phyloP scores from a whole-genome alignment of 2,888 invertebrate genomes.

The Troilus luridus region DNA sequence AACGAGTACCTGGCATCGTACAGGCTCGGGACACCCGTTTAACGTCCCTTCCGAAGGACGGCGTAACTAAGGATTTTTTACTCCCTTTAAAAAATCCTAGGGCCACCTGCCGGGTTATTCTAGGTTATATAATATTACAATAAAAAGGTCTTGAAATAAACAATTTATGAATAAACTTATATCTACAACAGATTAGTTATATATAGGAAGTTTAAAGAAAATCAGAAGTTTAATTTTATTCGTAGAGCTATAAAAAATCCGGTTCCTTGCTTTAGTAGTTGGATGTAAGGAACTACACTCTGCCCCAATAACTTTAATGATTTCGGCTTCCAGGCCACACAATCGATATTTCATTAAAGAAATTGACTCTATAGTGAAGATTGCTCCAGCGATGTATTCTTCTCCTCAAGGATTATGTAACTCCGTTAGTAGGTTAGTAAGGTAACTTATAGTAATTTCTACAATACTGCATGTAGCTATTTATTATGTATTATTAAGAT shows the following conservation, averaged over 20 bases:
- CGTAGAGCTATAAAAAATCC: background rate
- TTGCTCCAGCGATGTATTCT: background rate
- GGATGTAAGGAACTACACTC: background rate
- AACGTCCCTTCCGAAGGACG: no score
- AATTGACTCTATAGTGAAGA: constrained; percentile 35
- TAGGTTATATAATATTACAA: no score
- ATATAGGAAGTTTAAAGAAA: background rate
- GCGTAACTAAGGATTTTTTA: no score
- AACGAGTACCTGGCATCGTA: no score
- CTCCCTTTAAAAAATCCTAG: no score
- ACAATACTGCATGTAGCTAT: no score
- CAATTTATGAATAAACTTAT: no score
- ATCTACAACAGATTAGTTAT: no score
- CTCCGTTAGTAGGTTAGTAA: background rate
- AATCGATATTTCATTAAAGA: constrained; percentile 46
- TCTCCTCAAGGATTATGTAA: background rate
- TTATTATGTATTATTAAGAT: background rate
- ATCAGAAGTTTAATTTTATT: background rate
- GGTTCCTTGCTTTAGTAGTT: background rate
- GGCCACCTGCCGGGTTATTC: no score
- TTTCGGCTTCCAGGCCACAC: background rate
- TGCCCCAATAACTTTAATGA: constrained; percentile 13
- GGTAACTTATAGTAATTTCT: background rate
- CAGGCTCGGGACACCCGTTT: no score
- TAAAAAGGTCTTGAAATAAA: no score